These are phyloP conservation scores for Muntiacus muntjak DNA, from an alignment of 2,113 vertebrate genomes.

Conservation along the genomic window DNA sequence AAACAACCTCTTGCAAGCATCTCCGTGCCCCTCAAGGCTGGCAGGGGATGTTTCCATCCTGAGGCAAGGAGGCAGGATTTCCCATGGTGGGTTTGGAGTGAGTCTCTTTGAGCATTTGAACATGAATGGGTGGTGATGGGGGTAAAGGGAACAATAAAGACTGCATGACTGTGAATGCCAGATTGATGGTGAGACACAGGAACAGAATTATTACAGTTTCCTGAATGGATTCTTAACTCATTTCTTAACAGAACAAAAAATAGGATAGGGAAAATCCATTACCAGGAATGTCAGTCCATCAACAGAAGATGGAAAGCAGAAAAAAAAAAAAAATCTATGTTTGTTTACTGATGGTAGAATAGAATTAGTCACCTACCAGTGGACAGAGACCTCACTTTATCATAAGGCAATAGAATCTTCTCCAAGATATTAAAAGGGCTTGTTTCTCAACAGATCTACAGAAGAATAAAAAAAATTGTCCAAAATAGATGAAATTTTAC, in stretches of 20 bases:
- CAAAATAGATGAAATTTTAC: not conserved
- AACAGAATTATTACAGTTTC: not conserved
- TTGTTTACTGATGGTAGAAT: not conserved
- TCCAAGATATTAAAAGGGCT: not conserved
- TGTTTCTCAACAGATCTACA: not conserved
- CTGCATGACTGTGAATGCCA: not conserved
- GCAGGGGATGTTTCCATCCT: not conserved
- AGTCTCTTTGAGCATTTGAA: not conserved
- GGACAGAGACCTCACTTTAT: not conserved
- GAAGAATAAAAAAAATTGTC: not conserved
- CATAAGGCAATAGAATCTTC: not conserved
- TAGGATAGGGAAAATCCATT: not conserved
- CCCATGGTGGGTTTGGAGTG: not conserved
- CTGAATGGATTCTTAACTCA: not conserved
- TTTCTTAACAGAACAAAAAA: constrained; percentile 21
- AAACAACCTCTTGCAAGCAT: not conserved
- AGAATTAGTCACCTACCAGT: not conserved
- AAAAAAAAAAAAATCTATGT: not conserved
- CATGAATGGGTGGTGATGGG: not conserved
- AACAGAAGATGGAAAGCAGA: not conserved
- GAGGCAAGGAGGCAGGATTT: not conserved
- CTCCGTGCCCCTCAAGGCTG: not conserved
- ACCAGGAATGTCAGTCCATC: not conserved
- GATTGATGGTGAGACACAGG: not conserved
- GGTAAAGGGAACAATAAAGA: not conserved